Evolutionary conservation across 2,113 vertebrate genomes (phyloP).

Genomic region (Seriola quinqueradiata): DNA sequence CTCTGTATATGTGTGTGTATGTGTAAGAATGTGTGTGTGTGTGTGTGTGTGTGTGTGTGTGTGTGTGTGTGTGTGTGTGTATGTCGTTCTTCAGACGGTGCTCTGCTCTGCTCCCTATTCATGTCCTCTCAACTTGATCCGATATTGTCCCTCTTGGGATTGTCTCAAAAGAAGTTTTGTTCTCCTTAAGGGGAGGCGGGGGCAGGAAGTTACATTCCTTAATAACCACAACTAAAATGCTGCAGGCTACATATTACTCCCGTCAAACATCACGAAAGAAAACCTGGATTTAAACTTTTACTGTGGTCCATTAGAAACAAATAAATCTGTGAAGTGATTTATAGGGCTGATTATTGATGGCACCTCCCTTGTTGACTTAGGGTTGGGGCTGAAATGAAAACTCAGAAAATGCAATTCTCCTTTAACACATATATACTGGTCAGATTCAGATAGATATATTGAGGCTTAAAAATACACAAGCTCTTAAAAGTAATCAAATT

Average conservation of each 20-base stretch:
- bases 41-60: constrained; percentile 18
- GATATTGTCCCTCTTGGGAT: constrained; percentile 49
- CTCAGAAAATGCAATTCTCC: not conserved
- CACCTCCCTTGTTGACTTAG: constrained; percentile 16
- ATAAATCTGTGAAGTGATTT: not conserved
- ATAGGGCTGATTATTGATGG: not conserved
- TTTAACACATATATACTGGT: not conserved
- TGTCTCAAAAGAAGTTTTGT: constrained; percentile 62
- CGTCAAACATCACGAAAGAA: not conserved
- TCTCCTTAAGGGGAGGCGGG: constrained; percentile 19
- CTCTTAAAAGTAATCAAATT: not conserved
- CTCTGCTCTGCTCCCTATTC: constrained; percentile 24
- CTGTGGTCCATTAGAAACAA: not conserved
- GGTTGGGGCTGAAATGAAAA: constrained; percentile 1
- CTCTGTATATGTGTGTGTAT: not conserved
- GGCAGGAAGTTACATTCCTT: constrained; percentile 45
- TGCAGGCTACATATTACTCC: not conserved
- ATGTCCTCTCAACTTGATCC: constrained; percentile 48
- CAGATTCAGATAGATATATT: not conserved
- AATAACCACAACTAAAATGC: constrained; percentile 36
- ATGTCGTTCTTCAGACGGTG: constrained; percentile 31
- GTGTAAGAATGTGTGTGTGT: not conserved
- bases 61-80: not conserved
- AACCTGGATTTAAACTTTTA: constrained; percentile 2
- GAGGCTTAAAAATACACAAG: constrained; percentile 2